Percentiles rank a stretch among this genome's conserved stretches.
Conservation (phyloP, 1,140 invertebrate genomes). For the Drosophila paulistorum region DNA sequence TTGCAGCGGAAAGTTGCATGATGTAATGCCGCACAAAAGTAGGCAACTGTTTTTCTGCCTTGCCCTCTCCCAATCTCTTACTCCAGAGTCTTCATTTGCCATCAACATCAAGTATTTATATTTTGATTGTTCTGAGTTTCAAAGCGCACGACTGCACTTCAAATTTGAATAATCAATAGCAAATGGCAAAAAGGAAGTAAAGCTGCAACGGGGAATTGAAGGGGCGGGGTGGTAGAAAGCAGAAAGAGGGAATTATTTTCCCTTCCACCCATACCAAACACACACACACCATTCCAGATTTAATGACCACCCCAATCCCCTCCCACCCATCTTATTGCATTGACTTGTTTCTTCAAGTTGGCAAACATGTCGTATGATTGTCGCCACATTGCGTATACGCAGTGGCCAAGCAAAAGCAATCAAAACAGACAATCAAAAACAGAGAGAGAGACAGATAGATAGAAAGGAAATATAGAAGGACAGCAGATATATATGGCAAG, state of each 20-base stretch:
- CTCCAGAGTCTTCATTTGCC: not conserved
- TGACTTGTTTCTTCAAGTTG: constrained; percentile 6
- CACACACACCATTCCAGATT: not conserved
- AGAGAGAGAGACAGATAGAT: too few species aligned
- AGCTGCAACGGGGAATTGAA: too few species aligned
- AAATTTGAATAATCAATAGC: constrained; percentile 65
- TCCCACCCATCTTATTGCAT: constrained; percentile 7
- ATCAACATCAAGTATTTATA: constrained; percentile 28
- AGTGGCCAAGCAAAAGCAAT: constrained; percentile 5
- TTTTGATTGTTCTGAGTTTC: constrained; percentile 43
- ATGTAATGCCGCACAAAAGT: constrained; percentile 7
- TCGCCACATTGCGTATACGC: constrained; percentile 50
- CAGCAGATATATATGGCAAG: too few species aligned
- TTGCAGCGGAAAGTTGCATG: not conserved
- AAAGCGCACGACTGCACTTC: constrained; percentile 52
- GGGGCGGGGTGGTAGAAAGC: not conserved
- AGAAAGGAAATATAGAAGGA: too few species aligned
- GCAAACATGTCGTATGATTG: constrained; percentile 22
- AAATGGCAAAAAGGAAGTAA: not conserved
- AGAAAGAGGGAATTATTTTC: too few species aligned
- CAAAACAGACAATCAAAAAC: not conserved
- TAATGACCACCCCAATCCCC: not conserved
- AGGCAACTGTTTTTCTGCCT: constrained; percentile 1
- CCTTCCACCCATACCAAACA: too few species aligned
- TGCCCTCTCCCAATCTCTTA: not conserved